Conservation (phyloP, 2,797 vertebrate species). For the Sebastes jordani region DNA sequence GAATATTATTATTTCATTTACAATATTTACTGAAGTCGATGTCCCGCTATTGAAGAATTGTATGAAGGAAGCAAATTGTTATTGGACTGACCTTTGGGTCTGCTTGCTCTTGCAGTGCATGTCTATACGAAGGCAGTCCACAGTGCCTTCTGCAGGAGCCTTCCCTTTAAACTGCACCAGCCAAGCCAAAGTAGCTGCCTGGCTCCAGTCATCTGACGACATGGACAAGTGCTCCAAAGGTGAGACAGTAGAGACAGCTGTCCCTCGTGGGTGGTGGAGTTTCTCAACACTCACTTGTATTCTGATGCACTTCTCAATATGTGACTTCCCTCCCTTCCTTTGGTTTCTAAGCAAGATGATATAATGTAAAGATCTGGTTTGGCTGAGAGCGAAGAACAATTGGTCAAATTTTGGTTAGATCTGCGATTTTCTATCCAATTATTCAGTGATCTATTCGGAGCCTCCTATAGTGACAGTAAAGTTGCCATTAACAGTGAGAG, state of each 20-base stretch:
- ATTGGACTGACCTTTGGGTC: constrained; percentile 43
- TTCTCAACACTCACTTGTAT: neutral
- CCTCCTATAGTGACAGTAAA: neutral
- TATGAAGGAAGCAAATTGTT: neutral
- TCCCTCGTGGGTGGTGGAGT: neutral
- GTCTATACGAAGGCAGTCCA: constrained; percentile 86
- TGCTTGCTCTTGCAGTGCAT: constrained; percentile 75
- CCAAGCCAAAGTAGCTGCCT: constrained; percentile 89
- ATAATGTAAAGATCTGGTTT: neutral
- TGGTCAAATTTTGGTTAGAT: neutral
- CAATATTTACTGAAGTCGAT: neutral
- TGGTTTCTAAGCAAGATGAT: neutral
- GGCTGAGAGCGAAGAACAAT: neutral
- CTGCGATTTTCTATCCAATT: neutral
- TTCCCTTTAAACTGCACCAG: constrained; percentile 86
- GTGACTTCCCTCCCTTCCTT: neutral
- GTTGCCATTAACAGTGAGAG: neutral
- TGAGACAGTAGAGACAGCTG: constrained; percentile 57
- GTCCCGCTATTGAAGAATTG: neutral
- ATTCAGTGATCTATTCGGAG: neutral
- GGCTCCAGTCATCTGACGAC: constrained; percentile 94
- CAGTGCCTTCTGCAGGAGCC: constrained; percentile 80
- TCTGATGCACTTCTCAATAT: neutral
- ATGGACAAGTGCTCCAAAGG: constrained; percentile 97
- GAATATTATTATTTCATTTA: neutral